phyloP scores from a whole-genome alignment of 2,797 vertebrate species.

The Podargus strigoides region DNA sequence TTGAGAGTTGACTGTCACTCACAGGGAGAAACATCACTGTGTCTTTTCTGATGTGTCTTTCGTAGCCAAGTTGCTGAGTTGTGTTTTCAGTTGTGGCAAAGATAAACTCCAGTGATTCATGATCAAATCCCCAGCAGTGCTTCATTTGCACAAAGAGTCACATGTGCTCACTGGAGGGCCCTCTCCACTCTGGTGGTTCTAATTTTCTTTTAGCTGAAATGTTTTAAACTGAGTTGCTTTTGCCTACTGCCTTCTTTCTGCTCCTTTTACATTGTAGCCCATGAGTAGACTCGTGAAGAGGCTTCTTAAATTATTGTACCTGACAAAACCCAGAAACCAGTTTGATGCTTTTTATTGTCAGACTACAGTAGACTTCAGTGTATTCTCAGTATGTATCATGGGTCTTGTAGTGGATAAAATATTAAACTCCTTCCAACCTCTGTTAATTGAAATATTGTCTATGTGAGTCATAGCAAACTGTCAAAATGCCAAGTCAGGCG shows the following conservation, averaged over 20 bases:
- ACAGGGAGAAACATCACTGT: background rate
- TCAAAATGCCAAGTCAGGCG: background rate
- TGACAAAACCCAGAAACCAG: background rate
- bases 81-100: background rate
- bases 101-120: background rate
- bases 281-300: background rate
- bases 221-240: background rate
- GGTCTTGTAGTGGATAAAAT: slow-evolving; percentile 12
- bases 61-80: background rate
- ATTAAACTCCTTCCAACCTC: background rate
- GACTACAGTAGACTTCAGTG: background rate
- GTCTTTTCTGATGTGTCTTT: background rate
- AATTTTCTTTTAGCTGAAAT: background rate
- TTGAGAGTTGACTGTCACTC: background rate
- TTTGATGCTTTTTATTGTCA: background rate
- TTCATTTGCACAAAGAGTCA: background rate
- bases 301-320: background rate
- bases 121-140: background rate
- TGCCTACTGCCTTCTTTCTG: background rate
- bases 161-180: background rate
- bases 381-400: background rate
- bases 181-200: background rate
- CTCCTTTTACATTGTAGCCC: background rate
- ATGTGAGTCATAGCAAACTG: background rate
- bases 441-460: background rate